Percentiles rank a stretch among this genome's conserved stretches.
Evolutionary conservation across 2,797 vertebrate genomes (phyloP).

Genomic region (Hydrocynus forskahlii): DNA sequence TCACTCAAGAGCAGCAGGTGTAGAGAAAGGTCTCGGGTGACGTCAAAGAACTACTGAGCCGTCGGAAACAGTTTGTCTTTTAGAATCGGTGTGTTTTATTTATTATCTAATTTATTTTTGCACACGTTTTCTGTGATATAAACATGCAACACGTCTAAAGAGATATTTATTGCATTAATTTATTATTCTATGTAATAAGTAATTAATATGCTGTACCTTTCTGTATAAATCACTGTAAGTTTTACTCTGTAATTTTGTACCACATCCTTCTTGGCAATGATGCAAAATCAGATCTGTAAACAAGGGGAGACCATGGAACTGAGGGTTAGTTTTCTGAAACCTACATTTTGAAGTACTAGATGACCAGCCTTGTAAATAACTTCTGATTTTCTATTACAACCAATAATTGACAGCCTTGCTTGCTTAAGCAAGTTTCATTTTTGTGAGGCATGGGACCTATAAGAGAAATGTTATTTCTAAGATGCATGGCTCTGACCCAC

Average conservation of each 20-base stretch:
- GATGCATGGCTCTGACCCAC: not conserved
- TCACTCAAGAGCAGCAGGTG: conserved; percentile 66
- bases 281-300: conserved; percentile 5
- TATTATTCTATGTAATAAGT: conserved; percentile 44
- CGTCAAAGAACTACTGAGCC: conserved; percentile 4
- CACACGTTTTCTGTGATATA: conserved; percentile 48
- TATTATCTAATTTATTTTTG: conserved; percentile 76
- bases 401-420: not conserved
- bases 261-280: not conserved
- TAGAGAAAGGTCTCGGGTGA: conserved; percentile 44
- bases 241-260: not conserved
- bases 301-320: not conserved
- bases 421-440: not conserved
- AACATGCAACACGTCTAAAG: not conserved
- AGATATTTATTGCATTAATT: conserved; percentile 57
- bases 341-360: no score
- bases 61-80: not conserved
- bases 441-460: not conserved
- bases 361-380: not conserved
- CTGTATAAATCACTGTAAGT: not conserved
- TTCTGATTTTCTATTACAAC: not conserved
- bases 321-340: not conserved
- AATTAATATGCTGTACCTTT: not conserved
- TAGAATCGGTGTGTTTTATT: conserved; percentile 71
- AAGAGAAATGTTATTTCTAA: not conserved